phyloP scores from a whole-genome alignment of 2,888 invertebrate genomes.

The Ariolimax columbianus region DNA sequence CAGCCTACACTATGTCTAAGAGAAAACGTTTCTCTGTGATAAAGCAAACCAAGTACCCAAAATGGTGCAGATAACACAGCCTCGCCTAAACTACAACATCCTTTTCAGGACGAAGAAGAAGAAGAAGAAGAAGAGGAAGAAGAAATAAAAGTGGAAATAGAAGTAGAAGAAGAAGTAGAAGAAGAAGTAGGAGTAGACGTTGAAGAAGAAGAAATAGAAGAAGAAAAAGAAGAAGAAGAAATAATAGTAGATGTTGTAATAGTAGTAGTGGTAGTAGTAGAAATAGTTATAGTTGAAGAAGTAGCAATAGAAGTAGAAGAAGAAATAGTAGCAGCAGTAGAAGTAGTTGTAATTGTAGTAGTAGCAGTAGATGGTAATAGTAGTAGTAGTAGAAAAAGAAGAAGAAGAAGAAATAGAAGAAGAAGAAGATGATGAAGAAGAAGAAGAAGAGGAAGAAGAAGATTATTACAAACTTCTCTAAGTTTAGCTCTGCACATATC shows the following conservation, averaged over 20 bases:
- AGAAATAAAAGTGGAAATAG: not conserved
- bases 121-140: not conserved
- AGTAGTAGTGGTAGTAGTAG: not conserved
- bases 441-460: not conserved
- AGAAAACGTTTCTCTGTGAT: too few relatives aligned
- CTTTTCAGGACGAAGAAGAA: too few relatives aligned
- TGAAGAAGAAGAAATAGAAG: not conserved
- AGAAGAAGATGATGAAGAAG: not conserved
- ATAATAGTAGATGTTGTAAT: not conserved
- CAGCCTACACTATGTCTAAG: too few relatives aligned
- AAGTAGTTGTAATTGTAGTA: not conserved
- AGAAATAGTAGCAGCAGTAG: not conserved
- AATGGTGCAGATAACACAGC: too few relatives aligned
- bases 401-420: slow-evolving; percentile 1
- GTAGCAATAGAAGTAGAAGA: slow-evolving; percentile 1
- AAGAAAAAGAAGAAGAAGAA: not conserved
- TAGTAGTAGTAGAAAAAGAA: not conserved
- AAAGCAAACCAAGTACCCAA: too few relatives aligned
- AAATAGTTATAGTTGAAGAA: not conserved
- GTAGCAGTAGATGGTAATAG: not conserved
- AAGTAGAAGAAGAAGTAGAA: too few relatives aligned
- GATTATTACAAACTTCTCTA: too few relatives aligned
- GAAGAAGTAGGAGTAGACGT: not conserved
- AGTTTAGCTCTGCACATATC: too few relatives aligned
- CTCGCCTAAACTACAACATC: too few relatives aligned